Evolutionary conservation across 2,113 vertebrate genomes (phyloP).

Genomic region (Tachuris rubrigastra): DNA sequence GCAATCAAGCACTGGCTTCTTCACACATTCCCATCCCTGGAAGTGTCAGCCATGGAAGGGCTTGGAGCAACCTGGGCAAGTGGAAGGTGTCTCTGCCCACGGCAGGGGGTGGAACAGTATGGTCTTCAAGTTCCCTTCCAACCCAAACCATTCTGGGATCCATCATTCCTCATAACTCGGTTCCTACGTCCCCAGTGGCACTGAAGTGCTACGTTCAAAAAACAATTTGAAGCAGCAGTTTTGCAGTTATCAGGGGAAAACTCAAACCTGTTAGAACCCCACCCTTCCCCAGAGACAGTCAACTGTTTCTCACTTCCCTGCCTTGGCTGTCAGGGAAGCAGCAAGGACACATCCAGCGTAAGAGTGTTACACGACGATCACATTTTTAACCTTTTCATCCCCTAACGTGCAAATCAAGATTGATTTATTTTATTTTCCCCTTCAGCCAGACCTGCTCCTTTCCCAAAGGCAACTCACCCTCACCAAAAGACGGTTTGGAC

Average conservation of each 20-base stretch:
- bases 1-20: not conserved
- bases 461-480: not conserved
- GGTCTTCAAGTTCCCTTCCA: not conserved
- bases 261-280: not conserved
- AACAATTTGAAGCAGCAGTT: not conserved
- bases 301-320: not conserved
- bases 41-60: no score
- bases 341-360: not conserved
- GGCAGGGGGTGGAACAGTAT: not conserved
- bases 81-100: not conserved
- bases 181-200: not conserved
- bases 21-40: not conserved
- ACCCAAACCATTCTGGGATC: not conserved
- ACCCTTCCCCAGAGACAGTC: not conserved
- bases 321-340: not conserved
- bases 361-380: not conserved
- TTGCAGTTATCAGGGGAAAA: not conserved
- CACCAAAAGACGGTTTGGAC: not conserved
- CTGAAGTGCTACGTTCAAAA: not conserved
- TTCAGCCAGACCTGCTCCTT: not conserved
- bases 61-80: not conserved
- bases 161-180: not conserved
- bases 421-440: not conserved
- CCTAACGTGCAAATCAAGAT: not conserved
- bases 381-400: not conserved